phyloP scores from a whole-genome alignment of 1,140 invertebrate species.

The Panagrolaimus sp. region DNA sequence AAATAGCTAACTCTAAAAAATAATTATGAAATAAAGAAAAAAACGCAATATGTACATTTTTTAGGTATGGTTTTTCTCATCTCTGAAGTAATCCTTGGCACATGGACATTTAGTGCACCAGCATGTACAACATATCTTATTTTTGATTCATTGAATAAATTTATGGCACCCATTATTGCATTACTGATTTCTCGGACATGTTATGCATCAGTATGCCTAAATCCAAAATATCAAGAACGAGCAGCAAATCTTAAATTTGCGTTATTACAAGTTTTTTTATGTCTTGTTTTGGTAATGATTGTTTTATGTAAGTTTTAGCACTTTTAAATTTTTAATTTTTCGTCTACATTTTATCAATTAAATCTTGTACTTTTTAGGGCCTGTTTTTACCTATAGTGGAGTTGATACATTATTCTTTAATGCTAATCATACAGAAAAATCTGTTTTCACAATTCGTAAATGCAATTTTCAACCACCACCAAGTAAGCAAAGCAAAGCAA shows the following conservation, averaged over 20 bases:
- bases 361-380: too few relatives aligned
- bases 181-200: slow-evolving; percentile 53
- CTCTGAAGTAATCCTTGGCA: slow-evolving; percentile 49
- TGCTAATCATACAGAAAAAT: slow-evolving; percentile 63
- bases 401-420: slow-evolving; percentile 78
- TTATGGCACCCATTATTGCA: slow-evolving; percentile 52
- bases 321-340: too few relatives aligned
- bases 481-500: slow-evolving; percentile 41
- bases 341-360: too few relatives aligned
- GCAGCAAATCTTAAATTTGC: slow-evolving; percentile 54
- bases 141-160: slow-evolving; percentile 57
- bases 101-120: slow-evolving; percentile 43
- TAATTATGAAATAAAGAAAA: not conserved
- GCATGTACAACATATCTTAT: slow-evolving; percentile 53
- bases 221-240: slow-evolving; percentile 45
- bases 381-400: slow-evolving; percentile 64
- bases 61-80: slow-evolving; percentile 53
- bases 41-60: slow-evolving; percentile 23
- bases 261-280: slow-evolving; percentile 56
- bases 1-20: not conserved
- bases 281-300: slow-evolving; percentile 59
- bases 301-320: too few relatives aligned
- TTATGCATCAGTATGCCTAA: slow-evolving; percentile 54
- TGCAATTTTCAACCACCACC: slow-evolving; percentile 46
- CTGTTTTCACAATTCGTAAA: slow-evolving; percentile 37